Base-by-base conservation (phyloP, 2,888 invertebrate species). In the Leptothorax acervorum region DNA sequence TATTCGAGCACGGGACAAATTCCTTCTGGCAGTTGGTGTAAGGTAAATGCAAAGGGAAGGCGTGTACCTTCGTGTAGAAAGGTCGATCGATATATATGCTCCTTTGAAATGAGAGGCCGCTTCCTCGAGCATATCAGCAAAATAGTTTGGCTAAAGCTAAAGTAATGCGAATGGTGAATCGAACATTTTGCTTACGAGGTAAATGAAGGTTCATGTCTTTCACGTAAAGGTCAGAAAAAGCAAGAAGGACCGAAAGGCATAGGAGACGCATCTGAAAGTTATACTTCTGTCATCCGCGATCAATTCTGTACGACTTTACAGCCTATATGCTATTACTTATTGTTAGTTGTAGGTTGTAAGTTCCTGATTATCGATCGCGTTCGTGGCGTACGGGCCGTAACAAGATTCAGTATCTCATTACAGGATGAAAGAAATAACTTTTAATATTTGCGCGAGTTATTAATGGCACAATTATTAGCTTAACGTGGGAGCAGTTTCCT, bases 1-100 rank as follows among this genome's bases (percentile, higher is more conserved):
- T 71, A 71, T 81, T 60, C 73, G 73, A 81, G 39, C 39, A 39
- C 18, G 42, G 18, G 73, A 79, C 57, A 45, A 70, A 83, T 83
- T 71, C 79, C 62, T 83, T 15, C 63, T 45, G 31, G 53, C 12
- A 79, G 70, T 63, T 15, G 63, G 55, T 70, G 83, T 78, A 85
- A 85, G 83, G 76, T 85, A 83, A 90, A 86, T 48, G 83, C 83
- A 81, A 83, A 84, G 85, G 87, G 78, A 82, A 83, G 79, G 62
- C 45, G 66, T 71, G 66, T 71, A 79, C 75, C 71, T 85, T 88
- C 74, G 66, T 62, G 74, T 55, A 51, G 75, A 62, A 82, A 87
- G 86, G 83, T 88, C 90, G 85, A 86, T 89, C 90, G 88, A 89
- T 89, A 79, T 66, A 57, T 66, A 57, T 51, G 51, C 57, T 39